phyloP scores from a whole-genome alignment of 2,888 invertebrate species.

The Ochlodes sylvanus region DNA sequence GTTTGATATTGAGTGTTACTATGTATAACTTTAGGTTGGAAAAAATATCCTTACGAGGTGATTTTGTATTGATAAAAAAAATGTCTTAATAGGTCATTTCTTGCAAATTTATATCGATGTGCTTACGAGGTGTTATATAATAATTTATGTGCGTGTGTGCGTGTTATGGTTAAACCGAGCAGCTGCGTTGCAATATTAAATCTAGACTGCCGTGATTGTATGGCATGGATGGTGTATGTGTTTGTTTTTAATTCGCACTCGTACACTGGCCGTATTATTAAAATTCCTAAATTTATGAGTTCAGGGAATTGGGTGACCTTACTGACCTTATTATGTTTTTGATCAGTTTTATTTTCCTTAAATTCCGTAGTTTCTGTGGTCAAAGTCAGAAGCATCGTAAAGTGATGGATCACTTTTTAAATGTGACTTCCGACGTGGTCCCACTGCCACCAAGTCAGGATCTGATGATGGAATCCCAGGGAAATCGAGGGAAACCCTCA shows the following conservation, averaged over 20 bases:
- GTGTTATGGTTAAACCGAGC: constrained; percentile 36
- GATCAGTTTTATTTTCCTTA: not conserved
- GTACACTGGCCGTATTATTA: constrained; percentile 14
- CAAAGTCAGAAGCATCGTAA: too few species aligned
- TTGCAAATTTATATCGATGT: constrained; percentile 3
- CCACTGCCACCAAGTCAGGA: too few species aligned
- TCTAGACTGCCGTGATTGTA: constrained; percentile 31
- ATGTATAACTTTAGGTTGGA: too few species aligned
- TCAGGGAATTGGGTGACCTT: not conserved
- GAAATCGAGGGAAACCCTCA: too few species aligned
- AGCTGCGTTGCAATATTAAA: constrained; percentile 38
- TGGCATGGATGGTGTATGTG: constrained; percentile 31
- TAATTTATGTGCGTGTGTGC: constrained; percentile 38
- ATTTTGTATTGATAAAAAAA: too few species aligned
- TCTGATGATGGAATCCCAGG: too few species aligned
- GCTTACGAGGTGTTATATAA: constrained; percentile 33
- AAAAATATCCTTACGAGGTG: too few species aligned
- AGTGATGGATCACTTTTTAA: too few species aligned
- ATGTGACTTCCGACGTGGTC: too few species aligned
- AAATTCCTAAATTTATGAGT: constrained; percentile 9
- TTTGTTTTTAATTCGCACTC: constrained; percentile 26
- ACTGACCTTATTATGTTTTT: not conserved
- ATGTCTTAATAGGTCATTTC: not conserved
- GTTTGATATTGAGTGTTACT: too few species aligned
- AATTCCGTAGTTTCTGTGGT: too few species aligned